Base-by-base conservation (phyloP, 2,113 vertebrate genomes). In the Antigone vipio region DNA sequence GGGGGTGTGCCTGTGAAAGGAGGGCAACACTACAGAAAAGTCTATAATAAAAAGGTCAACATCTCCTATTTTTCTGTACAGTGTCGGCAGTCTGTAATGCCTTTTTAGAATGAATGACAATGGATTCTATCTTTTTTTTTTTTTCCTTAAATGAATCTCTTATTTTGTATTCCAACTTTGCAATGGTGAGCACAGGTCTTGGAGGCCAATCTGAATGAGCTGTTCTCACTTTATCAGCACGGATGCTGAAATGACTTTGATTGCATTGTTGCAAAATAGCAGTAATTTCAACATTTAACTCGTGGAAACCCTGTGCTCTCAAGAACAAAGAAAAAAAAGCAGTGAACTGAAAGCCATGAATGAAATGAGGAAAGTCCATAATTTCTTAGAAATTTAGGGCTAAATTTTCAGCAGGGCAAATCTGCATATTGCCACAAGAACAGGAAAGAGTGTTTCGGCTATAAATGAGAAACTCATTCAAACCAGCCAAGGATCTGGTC, bases 11-110 rank as follows among this genome's bases (percentile, higher is more conserved):
- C 96, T 97, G 95, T 97, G 97, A 98, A 98, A 97, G 98, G 95
- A 98, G 98, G 98, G 92, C 97, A 97, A 87, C 95, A 60, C 97
- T 66, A 93, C 97, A 97, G 97, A 98, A 94, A 97, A 97, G 97
- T 96, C 98, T 98, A 85, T 98, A 98, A 98, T 98, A 98, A 98
- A 99, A 99, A 99, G 99, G 99, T 99, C 99, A 99, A 98, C 98
- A 97, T 98, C 98, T 98, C 98, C 98, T 98, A 98, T 98, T 99
- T 99, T 98, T 98, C 98, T 97, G 97, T 98, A 98, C 97, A 95
- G 98, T 97, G 98, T 98, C 96, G 97, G 98, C 97, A 98, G 98
- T 97, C 97, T 98, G 98, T 98, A 99, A 99, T 98, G 98, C 98
- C 98, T 98, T 98, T 98, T 99, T 98, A 98, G 98, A 98, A 99